A percentile compares a stretch with the other conserved stretches of the same genome.
Evolutionary conservation across 2,797 vertebrate genomes (phyloP).

Genomic region (Pygocentrus nattereri): DNA sequence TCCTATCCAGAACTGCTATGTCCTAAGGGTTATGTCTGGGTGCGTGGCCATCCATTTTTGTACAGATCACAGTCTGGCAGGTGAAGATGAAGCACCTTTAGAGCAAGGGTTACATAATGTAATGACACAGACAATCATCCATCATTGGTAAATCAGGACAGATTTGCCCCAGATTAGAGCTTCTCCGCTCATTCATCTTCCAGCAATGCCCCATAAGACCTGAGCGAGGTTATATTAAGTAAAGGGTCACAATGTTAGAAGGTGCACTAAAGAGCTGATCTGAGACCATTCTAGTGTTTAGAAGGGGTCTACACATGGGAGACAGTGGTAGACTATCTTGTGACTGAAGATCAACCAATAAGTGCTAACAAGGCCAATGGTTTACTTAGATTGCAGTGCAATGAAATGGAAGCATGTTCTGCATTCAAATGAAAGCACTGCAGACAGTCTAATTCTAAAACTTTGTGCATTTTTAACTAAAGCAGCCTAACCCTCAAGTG

Average conservation of each 20-base stretch:
- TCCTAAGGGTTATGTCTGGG: constrained; percentile 34
- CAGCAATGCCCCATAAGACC: constrained; percentile 4
- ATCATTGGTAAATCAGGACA: constrained; percentile 50
- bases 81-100: constrained; percentile 44
- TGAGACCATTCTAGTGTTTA: background rate
- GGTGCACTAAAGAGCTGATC: background rate
- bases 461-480: constrained; percentile 3
- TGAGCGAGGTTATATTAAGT: constrained; percentile 29
- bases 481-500: background rate
- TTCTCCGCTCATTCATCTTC: constrained; percentile 37
- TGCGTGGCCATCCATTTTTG: constrained; percentile 38
- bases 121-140: constrained; percentile 45
- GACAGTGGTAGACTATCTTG: background rate
- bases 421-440: background rate
- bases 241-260: constrained; percentile 15
- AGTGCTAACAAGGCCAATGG: background rate
- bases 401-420: background rate
- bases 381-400: background rate
- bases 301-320: background rate
- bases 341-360: constrained; percentile 1
- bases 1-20: constrained; percentile 18
- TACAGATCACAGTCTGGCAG: constrained; percentile 22
- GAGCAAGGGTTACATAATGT: constrained; percentile 47
- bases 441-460: constrained; percentile 5
- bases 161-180: constrained; percentile 38